Base-by-base conservation (phyloP, 2,113 vertebrate species). In the Saccopteryx bilineata region DNA sequence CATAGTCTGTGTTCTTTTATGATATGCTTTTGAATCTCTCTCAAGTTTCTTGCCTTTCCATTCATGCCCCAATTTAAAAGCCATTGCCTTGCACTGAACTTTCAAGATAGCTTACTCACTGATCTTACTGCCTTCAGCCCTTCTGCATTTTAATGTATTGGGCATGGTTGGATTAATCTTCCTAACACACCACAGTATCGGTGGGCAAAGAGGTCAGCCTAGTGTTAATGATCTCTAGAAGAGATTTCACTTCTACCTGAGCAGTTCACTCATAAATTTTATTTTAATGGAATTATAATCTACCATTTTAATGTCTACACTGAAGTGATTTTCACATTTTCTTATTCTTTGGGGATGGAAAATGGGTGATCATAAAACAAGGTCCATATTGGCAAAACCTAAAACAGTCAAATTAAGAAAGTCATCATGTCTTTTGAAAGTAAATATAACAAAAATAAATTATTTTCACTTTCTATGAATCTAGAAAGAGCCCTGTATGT, bases 381-480 rank as follows among this genome's bases (percentile, higher is more conserved):
- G 58, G 28, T 50, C 2, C 17, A 93, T 56, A 39, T 4, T 85
- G 7, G 28, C 1, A 95, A 95, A 86, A 79, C 52, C 17, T 68
- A 84, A 86, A 83, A 71, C 21, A 91, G 13, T 88, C 39, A 72
- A 78, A 82, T 28, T 23, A 81, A 84, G 60, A 95, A 81, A 92
- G 50, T 50, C 48, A 56, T 21, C n/a, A 71, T 65, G 24, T 10
- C 19, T 78, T 96, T 87, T 71, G 75, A 78, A 8, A 87, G 56
- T 24, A 91, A 91, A 76, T 74, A 60, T 39, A 94, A 48, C 28
- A 71, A 52, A 68, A 75, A 87, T 72, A 89, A 84, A 92, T 90
- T 88, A 86, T 85, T 87, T 96, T 90, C 17, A 91, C 31, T 84
- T 97, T 75, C 68, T 94, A 82, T 81, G 81, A 91, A 93, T 89